Conservation (phyloP, 2,113 vertebrate genomes). For the Pagrus major region DNA sequence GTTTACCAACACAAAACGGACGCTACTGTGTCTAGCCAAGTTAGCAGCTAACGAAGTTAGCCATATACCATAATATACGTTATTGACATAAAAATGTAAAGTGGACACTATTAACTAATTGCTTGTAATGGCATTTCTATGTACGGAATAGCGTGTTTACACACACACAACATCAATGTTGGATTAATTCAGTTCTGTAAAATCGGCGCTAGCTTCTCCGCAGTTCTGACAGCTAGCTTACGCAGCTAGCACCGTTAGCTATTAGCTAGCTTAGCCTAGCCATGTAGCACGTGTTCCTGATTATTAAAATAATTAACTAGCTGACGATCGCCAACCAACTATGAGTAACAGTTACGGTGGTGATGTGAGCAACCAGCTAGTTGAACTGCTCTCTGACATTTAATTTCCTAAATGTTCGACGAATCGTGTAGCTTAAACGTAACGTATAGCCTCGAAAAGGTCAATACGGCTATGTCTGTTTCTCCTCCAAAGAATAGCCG, state of each 20-base stretch:
- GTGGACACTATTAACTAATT: background rate
- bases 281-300: slow-evolving; percentile 81
- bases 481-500: slow-evolving; percentile 75
- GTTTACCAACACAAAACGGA: slow-evolving; percentile 64
- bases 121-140: accelerated
- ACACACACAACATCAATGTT: background rate
- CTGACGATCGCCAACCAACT: slow-evolving; percentile 22
- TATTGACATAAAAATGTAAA: background rate
- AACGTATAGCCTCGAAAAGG: slow-evolving; percentile 56
- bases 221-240: slow-evolving; percentile 68
- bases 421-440: background rate
- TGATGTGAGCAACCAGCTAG: background rate
- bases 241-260: slow-evolving; percentile 56
- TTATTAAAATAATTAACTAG: slow-evolving; percentile 71
- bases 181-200: background rate
- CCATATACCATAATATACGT: background rate
- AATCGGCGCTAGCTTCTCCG: slow-evolving; percentile 5
- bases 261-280: slow-evolving; percentile 73
- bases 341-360: accelerated
- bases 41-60: slow-evolving; percentile 54
- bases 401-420: background rate
- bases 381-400: background rate
- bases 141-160: background rate
- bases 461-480: slow-evolving; percentile 58
- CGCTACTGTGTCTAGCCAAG: slow-evolving; percentile 27